Percentiles rank a stretch among this genome's conserved stretches.
Evolutionary conservation across 2,888 invertebrate species (phyloP).

Genomic region (Drosophila anomalipes): DNA sequence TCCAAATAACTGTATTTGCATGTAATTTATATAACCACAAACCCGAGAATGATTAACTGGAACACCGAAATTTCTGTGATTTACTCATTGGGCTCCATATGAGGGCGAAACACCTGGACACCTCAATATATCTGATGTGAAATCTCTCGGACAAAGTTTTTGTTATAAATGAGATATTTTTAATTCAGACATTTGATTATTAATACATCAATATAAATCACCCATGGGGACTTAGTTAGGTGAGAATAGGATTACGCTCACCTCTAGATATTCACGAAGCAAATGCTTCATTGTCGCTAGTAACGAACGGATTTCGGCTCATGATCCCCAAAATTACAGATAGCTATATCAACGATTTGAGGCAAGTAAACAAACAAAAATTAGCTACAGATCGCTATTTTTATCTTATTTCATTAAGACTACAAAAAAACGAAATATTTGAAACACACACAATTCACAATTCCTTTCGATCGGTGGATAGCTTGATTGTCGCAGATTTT

Average conservation of each 20-base stretch:
- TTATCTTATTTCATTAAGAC: too few species aligned
- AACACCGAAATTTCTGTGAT: constrained; percentile 14
- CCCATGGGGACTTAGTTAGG: background rate
- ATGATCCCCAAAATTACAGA: too few species aligned
- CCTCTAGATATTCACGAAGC: background rate
- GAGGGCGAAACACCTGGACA: constrained; percentile 33
- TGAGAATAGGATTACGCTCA: background rate
- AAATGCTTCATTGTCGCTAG: background rate
- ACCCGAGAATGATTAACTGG: constrained; percentile 7
- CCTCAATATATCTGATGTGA: background rate
- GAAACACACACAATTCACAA: too few species aligned
- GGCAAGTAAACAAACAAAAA: background rate
- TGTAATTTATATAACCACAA: constrained; percentile 46
- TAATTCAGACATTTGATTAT: background rate
- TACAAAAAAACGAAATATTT: too few species aligned
- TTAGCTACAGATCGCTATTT: too few species aligned
- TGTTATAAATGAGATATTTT: background rate
- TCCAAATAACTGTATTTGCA: constrained; percentile 73
- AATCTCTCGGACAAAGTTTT: background rate
- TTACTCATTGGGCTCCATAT: constrained; percentile 14
- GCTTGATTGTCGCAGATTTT: too few species aligned
- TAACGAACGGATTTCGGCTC: too few species aligned
- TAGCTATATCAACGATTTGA: background rate
- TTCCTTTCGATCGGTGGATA: too few species aligned
- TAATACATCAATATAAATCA: background rate